Conservation (phyloP, 2,888 invertebrate species). For the Acheta domesticus region DNA sequence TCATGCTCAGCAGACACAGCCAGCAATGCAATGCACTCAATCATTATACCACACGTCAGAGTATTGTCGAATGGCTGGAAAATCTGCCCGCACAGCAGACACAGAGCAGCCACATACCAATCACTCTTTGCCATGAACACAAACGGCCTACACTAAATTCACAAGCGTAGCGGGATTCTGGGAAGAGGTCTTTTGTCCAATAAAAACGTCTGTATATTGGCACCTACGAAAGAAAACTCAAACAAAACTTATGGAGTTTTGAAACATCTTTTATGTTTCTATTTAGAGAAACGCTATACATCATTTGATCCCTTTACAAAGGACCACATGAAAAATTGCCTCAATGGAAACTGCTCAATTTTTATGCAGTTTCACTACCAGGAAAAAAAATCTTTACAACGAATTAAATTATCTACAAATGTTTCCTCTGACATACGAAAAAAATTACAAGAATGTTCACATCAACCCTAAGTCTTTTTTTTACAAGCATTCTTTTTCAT, state of each 20-base stretch:
- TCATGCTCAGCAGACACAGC: background rate
- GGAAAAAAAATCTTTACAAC: slow-evolving; percentile 30
- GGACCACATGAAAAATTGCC: slow-evolving; percentile 43
- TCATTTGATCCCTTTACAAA: slow-evolving; percentile 53
- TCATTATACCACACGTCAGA: background rate
- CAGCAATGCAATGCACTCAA: background rate
- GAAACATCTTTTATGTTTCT: slow-evolving; percentile 37
- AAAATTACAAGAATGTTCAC: slow-evolving; percentile 38
- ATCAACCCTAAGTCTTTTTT: slow-evolving; percentile 37
- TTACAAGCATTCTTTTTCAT: slow-evolving; percentile 30
- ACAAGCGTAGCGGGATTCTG: slow-evolving; percentile 12
- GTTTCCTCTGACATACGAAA: slow-evolving; percentile 35
- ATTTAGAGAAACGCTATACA: slow-evolving; percentile 39
- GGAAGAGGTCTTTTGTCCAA: slow-evolving; percentile 7
- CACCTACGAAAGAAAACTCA: slow-evolving; percentile 22
- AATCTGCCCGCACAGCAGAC: background rate
- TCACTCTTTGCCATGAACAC: slow-evolving; percentile 18
- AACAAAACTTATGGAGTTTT: slow-evolving; percentile 29
- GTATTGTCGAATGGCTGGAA: slow-evolving; percentile 1
- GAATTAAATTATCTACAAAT: slow-evolving; percentile 38
- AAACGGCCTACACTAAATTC: slow-evolving; percentile 2
- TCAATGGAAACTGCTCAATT: slow-evolving; percentile 30
- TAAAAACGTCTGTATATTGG: background rate
- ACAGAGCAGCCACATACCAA: background rate
- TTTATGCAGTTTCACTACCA: slow-evolving; percentile 29